A percentile compares a stretch with the other conserved stretches of the same genome.
Evolutionary conservation across 2,113 vertebrate genomes (phyloP).

Genomic region (Campylomormyrus tamandua): DNA sequence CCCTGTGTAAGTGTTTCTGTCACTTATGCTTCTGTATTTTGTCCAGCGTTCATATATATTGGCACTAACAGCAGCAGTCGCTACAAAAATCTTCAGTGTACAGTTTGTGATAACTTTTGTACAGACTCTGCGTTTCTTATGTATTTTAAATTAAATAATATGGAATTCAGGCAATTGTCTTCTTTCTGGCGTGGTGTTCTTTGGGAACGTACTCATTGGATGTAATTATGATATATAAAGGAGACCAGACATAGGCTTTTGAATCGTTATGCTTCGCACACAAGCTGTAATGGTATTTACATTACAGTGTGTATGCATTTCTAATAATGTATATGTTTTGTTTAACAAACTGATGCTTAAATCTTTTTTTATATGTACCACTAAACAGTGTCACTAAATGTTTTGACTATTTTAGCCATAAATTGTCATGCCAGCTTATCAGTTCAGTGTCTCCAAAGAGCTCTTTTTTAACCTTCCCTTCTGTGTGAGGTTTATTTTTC

Average conservation of each 20-base stretch:
- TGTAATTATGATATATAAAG: constrained; percentile 9
- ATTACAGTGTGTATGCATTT: not conserved
- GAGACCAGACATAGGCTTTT: not conserved
- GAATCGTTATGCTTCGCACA: not conserved
- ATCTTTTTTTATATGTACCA: not conserved
- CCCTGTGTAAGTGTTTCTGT: constrained; percentile 61
- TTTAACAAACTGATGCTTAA: not conserved
- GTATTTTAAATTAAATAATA: constrained; percentile 84
- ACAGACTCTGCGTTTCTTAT: constrained; percentile 87
- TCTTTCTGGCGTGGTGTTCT: not conserved
- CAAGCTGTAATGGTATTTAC: not conserved
- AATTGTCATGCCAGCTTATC: not conserved
- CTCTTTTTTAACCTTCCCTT: not conserved
- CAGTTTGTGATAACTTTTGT: constrained; percentile 99
- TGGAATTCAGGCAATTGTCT: constrained; percentile 26
- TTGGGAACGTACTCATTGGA: constrained; percentile 1
- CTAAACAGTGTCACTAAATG: not conserved
- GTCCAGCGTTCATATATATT: constrained; percentile 54
- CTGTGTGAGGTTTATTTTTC: not conserved
- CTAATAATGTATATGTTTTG: not conserved
- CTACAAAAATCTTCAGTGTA: constrained; percentile 72
- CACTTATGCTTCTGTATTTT: constrained; percentile 51
- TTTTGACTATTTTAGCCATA: not conserved
- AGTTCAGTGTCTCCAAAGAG: not conserved
- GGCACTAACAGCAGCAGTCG: constrained; percentile 68